Evolutionary conservation across 2,888 invertebrate species (phyloP), one percentile per base, ranked within the genome.

Genomic region (Reticulitermes lucifugus): DNA sequence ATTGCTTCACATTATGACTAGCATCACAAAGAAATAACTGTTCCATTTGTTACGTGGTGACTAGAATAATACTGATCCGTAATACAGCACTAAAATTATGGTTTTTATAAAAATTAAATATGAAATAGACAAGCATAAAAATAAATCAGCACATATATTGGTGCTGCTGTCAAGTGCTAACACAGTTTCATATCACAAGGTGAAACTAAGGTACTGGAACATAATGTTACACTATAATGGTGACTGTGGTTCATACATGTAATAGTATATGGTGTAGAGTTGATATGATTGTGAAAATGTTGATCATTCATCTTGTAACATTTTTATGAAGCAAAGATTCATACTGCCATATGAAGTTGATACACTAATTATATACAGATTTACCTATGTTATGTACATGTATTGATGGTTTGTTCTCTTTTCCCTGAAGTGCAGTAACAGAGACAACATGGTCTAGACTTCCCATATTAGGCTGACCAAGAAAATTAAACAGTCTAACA

Each of bases 381-480:
- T 77, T 46, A 79, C 41, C 59, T 85, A 85, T 80, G 51, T 73
- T 83, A 83, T 85, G 83, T 85, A 85, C 83, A 83, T 85, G 60
- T 85, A 71, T 51, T 77, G 71, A 55, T 70, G 70, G 80, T 65
- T 80, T 60, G 73, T 65, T 59, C 35, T 83, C 55, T 59, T 85
- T 83, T 85, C 83, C 85, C 85, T 83, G 83, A 83, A 85, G 81
- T 84, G 81, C 43, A 73, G 73, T 71, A 59, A 80, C 65, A 70
- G 55, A 83, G 84, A 84, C 35, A 14, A 83, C 51, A n/a, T 73
- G 35, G 83, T 71, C 73, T 73, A 18, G 41, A 73, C 77, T 77
- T 70, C 81, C 79, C 88, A 88, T 77, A 89, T 85, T 82, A 12
- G 89, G 87, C 88, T 89, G 85, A 89, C 29, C 41, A 46, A 75